Base-by-base conservation (phyloP, 2,888 invertebrate species). In the Erynnis tages region DNA sequence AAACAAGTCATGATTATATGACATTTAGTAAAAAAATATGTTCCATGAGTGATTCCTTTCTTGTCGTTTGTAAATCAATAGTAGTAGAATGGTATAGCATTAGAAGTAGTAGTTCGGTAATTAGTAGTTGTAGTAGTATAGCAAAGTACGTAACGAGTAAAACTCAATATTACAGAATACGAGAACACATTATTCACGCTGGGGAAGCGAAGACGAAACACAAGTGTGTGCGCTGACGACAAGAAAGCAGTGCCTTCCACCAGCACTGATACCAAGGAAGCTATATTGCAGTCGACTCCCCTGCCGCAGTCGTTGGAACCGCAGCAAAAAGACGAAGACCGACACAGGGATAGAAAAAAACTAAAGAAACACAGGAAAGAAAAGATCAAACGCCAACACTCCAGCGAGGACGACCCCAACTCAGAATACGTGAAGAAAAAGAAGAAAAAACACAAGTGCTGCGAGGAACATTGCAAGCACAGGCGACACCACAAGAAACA, bases 81-180 rank as follows among this genome's bases (percentile, higher is more conserved):
- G n/a, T n/a, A n/a, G n/a, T n/a, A n/a, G n/a, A n/a, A n/a, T n/a
- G n/a, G n/a, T n/a, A n/a, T n/a, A n/a, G n/a, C n/a, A n/a, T n/a
- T n/a, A 21, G 21, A 21, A 21, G 21, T 21, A 21, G 21, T 5
- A 21, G 4, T 4, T 5, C 5, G 21, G 5, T 21, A 21, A 21
- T 5, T 4, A 21, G 5, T 21, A 21, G 5, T 4, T 4, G 5
- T 3, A 3, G 3, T 5, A 5, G 5, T 21, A 4, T 21, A 21
- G 21, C 21, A 21, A 4, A 21, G 21, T 21, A 21, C n/a, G n/a
- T n/a, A n/a, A n/a, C n/a, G n/a, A n/a, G n/a, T n/a, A n/a, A n/a
- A n/a, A n/a, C n/a, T n/a, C n/a, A n/a, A n/a, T n/a, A n/a, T 91
- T 91, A 4, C 89, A 96, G 96, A 95, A 79, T 95, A 96, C 69